phyloP scores from a whole-genome alignment of 2,113 vertebrate species.

The Irena cyanogastra region DNA sequence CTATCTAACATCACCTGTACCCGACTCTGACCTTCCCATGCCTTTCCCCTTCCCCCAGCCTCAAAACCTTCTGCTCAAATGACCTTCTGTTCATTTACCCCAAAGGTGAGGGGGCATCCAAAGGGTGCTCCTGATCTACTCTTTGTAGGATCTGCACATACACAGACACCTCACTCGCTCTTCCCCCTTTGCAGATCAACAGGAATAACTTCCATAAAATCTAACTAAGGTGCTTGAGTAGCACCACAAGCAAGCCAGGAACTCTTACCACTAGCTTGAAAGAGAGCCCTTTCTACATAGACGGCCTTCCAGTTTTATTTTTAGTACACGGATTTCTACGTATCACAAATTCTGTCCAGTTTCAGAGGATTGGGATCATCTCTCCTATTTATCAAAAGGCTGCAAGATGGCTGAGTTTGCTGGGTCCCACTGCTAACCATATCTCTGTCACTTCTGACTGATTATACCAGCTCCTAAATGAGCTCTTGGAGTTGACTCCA shows the following conservation, averaged over 20 bases:
- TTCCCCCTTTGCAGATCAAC: background rate
- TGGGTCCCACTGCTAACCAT: background rate
- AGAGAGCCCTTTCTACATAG: background rate
- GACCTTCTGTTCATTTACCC: background rate
- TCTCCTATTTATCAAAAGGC: background rate
- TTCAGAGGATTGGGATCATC: background rate
- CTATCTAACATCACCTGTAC: background rate
- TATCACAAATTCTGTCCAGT: background rate
- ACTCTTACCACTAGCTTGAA: background rate
- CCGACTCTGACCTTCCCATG: background rate
- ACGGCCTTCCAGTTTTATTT: background rate
- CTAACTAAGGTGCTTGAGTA: background rate
- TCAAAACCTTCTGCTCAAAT: background rate
- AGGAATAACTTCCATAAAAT: background rate
- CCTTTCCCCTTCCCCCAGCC: background rate
- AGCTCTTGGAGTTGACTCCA: background rate
- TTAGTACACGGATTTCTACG: background rate
- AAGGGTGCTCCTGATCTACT: background rate
- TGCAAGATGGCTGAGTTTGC: background rate
- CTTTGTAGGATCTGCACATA: background rate
- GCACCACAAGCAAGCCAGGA: too few relatives aligned
- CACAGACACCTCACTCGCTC: background rate
- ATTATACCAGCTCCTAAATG: background rate
- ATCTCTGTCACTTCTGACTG: background rate
- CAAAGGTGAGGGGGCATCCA: background rate